Conservation (phyloP, 2,797 vertebrate species). For the Nannoperca australis region DNA sequence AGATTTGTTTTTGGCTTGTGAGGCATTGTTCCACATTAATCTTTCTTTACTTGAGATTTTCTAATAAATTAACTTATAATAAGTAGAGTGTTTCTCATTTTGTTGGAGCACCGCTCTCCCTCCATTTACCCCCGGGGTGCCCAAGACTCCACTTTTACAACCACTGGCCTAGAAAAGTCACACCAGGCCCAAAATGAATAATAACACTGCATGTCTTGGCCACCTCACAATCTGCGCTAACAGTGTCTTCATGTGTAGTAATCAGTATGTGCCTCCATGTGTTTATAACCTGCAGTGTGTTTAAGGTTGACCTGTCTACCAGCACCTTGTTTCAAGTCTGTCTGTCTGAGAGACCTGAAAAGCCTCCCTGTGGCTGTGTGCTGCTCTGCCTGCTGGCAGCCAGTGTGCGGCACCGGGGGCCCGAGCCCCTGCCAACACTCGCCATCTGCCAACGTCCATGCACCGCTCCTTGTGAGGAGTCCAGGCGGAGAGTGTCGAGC, state of each 20-base stretch:
- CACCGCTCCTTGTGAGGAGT: conserved; percentile 51
- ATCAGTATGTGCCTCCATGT: conserved; percentile 10
- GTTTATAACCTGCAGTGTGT: conserved; percentile 34
- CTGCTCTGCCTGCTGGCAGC: conserved; percentile 48
- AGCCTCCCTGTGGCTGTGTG: conserved; percentile 37
- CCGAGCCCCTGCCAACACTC: conserved; percentile 46
- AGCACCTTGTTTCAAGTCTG: conserved; percentile 56
- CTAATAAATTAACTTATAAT: conserved; percentile 10
- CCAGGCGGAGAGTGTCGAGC: conserved; percentile 50
- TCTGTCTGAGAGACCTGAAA: conserved; percentile 29
- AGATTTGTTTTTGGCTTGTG: conserved; percentile 13
- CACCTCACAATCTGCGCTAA: conserved; percentile 26
- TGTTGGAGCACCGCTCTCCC: conserved; percentile 15
- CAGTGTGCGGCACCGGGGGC: conserved; percentile 22
- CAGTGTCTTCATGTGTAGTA: not conserved
- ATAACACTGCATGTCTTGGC: conserved; percentile 37
- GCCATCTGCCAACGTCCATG: conserved; percentile 73
- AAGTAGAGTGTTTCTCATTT: conserved; percentile 32
- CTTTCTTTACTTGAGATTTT: conserved; percentile 6
- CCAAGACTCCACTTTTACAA: conserved; percentile 37
- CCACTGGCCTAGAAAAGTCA: conserved; percentile 71
- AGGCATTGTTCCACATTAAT: not conserved
- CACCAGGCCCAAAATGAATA: conserved; percentile 42
- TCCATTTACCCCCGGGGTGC: conserved; percentile 16
- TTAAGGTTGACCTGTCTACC: conserved; percentile 62